These are phyloP conservation scores for Dryobota labecula DNA, from an alignment of 2,888 invertebrate genomes.

Conservation along the genomic window DNA sequence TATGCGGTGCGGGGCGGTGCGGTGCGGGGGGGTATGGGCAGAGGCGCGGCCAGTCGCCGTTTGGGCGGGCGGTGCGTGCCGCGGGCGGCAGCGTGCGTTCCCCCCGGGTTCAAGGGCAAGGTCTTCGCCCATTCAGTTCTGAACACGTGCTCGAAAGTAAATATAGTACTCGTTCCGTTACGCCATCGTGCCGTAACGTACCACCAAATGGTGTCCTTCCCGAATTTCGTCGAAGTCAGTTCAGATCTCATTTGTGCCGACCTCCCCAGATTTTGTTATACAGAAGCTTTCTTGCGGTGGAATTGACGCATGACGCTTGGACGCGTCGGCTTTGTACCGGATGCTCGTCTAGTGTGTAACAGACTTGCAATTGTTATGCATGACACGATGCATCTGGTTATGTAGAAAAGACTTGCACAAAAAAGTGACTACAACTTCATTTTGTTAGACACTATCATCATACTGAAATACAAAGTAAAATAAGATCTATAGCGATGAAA, in stretches of 20 bases:
- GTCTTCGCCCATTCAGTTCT: slow-evolving; percentile 87
- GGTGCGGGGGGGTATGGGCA: slow-evolving; percentile 63
- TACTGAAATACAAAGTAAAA: background rate
- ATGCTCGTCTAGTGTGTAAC: slow-evolving; percentile 54
- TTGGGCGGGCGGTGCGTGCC: slow-evolving; percentile 87
- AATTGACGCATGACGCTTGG: slow-evolving; percentile 24
- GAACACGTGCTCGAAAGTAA: slow-evolving; percentile 90
- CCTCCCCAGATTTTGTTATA: slow-evolving; percentile 20
- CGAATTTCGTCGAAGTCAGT: slow-evolving; percentile 51
- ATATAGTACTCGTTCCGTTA: slow-evolving; percentile 87
- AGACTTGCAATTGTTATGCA: slow-evolving; percentile 58
- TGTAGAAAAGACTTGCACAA: slow-evolving; percentile 42
- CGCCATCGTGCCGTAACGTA: slow-evolving; percentile 79
- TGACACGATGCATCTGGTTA: slow-evolving; percentile 42
- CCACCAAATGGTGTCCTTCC: slow-evolving; percentile 63
- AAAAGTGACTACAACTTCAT: slow-evolving; percentile 29
- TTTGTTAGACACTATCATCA: slow-evolving; percentile 5
- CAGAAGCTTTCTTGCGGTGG: slow-evolving; percentile 28
- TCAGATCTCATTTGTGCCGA: slow-evolving; percentile 28
- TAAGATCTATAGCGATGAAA: background rate
- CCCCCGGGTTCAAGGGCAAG: slow-evolving; percentile 88
- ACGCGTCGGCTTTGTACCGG: slow-evolving; percentile 49
- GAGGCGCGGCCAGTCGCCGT: slow-evolving; percentile 79
- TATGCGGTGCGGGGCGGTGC: slow-evolving; percentile 59
- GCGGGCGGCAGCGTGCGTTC: slow-evolving; percentile 82